Evolutionary conservation across 1,140 invertebrate genomes (phyloP), one percentile per base, ranked within the genome.

Genomic region (Drosophila busckii): DNA sequence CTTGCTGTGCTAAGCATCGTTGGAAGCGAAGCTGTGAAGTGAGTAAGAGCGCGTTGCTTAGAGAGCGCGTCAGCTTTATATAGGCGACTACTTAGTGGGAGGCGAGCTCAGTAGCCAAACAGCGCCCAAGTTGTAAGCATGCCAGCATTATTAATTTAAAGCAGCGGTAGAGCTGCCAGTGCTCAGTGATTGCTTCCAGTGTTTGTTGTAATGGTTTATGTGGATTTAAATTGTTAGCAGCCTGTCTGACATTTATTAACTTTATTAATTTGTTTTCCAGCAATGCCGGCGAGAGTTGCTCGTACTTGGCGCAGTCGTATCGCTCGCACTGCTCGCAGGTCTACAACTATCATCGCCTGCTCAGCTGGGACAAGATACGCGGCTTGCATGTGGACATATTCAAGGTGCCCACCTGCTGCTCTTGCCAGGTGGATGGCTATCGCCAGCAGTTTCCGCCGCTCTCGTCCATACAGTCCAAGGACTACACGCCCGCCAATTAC

Each of bases 321-420:
- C 91, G 93, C 46, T 95, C 94, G 0, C 92, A 93, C 38, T 96
- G 95, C 71, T 90, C 92, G 2, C 95, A 96, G 90, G 92, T 96
- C 0, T 94, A 94, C 84, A 95, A 95, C 78, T 95, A 95, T 68
- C 95, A 96, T 82, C 89, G 95, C n/a, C 88, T 96, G 3, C 70
- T 96, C 0, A 94, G 94, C 0, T 96, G 94, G 93, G 94, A 95
- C 71, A 92, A 93, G 29, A 91, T 92, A 20, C 89, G 92, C 16
- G 94, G 94, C 4, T 89, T 96, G 1, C 94, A 95, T 63, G 94
- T 96, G 90, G 95, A 96, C 78, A 94, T 95, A 26, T 96, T 95
- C 71, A 95, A 95, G 90, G 92, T 96, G 1, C 95, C 95, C 10
- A 94, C 93, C 0, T 94, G 93, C 60, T 96, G 95, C 70, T 94